Evolutionary conservation across 2,113 vertebrate species (phyloP), one percentile per base, ranked within the genome.

Genomic region (Eptatretus burgeri): DNA sequence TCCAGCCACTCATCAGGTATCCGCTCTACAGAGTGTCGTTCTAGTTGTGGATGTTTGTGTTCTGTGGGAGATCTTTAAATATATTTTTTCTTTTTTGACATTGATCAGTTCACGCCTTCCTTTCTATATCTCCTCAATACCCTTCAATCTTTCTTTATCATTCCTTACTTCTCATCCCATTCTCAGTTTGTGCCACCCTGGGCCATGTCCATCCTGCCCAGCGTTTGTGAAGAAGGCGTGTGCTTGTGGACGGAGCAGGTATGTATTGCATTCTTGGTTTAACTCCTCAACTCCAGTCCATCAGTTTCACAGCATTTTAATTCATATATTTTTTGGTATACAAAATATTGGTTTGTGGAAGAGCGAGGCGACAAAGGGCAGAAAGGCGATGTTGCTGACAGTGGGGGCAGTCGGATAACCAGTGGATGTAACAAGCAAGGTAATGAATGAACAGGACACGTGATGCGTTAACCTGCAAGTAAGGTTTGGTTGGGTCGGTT

Each of bases 141-240:
- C 1, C 52, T 8, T 18, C 52, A 11, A 27, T 4, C 51, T 19
- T 14, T 60, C 50, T 16, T 56, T 50, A 60, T 14, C 49, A 2
- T 14, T 10, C 51, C 10, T 13, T 9, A 10, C 19, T 13, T 62
- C 13, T n/a, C 56, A 10, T 62, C 19, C 13, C 27, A 41, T 64
- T 49, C 63, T 62, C 67, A 98, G 91, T 64, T 76, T 98, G 16
- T 98, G 91, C 71, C 89, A 98, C 67, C 91, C 91, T 66, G 91
- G 91, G 70, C 91, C 91, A 66, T 98, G 91, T 70, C 91, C 91
- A 62, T 83, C 82, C 0, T 98, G 91, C 69, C 91, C 91, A 67
- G 87, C 91, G 50, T 87, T 82, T 74, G 72, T 82, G 64, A 91
- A 78, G 51, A 98, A 87, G 74, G 76, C 81, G 50, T 98, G 91